Conservation (phyloP, 2,797 vertebrate species). For the Margarornis squamiger region DNA sequence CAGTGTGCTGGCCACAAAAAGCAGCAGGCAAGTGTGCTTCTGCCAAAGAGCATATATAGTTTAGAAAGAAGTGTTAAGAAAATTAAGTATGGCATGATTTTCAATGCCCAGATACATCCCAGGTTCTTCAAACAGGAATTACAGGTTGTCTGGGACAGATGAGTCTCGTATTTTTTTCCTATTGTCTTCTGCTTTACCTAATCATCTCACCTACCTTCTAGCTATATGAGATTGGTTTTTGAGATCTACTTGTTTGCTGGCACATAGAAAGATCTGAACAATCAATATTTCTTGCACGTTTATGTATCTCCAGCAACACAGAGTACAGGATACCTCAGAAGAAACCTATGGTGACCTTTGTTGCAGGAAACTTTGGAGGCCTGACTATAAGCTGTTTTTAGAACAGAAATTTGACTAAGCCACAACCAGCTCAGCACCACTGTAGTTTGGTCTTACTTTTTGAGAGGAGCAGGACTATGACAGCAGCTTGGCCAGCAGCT, state of each 20-base stretch:
- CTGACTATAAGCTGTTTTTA: constrained; percentile 11
- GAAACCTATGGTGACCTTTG: constrained; percentile 27
- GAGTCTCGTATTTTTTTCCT: neutral
- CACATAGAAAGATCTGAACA: neutral
- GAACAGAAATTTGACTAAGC: constrained; percentile 38
- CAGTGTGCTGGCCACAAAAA: neutral
- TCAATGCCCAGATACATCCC: neutral
- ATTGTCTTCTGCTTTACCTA: neutral
- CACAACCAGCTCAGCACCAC: neutral
- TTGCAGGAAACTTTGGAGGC: neutral
- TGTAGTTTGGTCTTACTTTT: neutral
- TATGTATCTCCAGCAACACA: neutral
- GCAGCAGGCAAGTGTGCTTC: neutral
- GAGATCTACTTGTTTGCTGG: neutral
- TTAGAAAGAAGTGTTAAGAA: neutral
- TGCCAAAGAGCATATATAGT: neutral
- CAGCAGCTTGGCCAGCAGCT: neutral
- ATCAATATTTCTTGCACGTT: neutral
- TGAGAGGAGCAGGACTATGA: neutral
- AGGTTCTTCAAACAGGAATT: neutral
- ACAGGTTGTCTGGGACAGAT: neutral
- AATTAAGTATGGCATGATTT: neutral
- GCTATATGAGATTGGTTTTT: neutral
- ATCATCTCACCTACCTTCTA: neutral
- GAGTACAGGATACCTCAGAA: neutral